phyloP scores from a whole-genome alignment of 2,113 vertebrate genomes.

The Lasiurus borealis region DNA sequence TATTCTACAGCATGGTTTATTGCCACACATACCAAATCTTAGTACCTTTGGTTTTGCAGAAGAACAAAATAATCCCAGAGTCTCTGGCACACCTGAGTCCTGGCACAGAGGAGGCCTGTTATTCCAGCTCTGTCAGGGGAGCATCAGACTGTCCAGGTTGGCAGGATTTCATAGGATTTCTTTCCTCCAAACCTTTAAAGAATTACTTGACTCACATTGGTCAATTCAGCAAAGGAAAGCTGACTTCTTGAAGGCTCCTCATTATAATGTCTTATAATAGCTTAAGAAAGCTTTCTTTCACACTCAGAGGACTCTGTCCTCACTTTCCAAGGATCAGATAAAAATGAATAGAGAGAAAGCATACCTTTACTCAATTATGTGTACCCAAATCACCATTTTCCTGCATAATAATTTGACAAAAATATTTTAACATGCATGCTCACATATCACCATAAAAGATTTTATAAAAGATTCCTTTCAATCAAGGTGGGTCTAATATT shows the following conservation, averaged over 20 bases:
- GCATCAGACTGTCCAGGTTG: not conserved
- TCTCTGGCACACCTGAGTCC: fast-evolving
- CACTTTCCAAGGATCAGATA: not conserved
- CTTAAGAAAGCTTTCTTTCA: not conserved
- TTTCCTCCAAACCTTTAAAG: not conserved
- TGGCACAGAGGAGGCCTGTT: not conserved
- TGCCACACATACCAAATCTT: not conserved
- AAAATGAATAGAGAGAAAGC: not conserved
- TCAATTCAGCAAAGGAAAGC: constrained; percentile 32
- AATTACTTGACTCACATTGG: not conserved
- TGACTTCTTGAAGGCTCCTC: not conserved
- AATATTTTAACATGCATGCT: not conserved
- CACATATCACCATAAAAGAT: not conserved
- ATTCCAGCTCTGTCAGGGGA: not conserved
- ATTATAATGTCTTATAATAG: not conserved
- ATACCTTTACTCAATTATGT: not conserved
- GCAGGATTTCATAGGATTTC: not conserved
- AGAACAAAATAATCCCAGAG: not conserved
- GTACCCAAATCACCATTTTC: not conserved
- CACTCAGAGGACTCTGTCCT: fast-evolving
- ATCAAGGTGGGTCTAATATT: not conserved
- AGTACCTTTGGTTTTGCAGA: not conserved
- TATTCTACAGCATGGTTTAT: not conserved
- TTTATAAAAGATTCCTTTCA: not conserved
- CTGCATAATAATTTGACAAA: not conserved